Evolutionary conservation across 2,888 invertebrate species (phyloP), one percentile per base, ranked within the genome.

Genomic region (Drosophila quinaria): DNA sequence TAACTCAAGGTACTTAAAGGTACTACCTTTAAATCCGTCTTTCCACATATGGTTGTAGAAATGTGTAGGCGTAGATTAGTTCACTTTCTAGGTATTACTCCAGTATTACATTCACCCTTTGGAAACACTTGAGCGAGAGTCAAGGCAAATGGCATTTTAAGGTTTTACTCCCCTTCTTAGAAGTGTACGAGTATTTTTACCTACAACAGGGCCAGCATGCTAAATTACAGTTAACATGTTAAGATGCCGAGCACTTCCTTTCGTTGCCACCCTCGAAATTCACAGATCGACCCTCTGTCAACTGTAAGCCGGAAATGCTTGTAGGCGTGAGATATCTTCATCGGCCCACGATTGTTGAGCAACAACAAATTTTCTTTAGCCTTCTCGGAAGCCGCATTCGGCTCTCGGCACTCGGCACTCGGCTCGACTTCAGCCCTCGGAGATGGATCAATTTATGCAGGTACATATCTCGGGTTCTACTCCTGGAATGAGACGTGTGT

Each of bases 281-380:
- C 31, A 2, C 10, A 50, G 11, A 39, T 22, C n/a, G 42, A 42
- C 61, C 55, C 74, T 54, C 52, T 65, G 60, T 65, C 61, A 66
- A 15, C 47, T 19, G 71, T 74, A 88, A 86, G 90, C 85, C 90
- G 85, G 85, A 86, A 86, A 89, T 83, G 75, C 80, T 82, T 75
- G 88, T 86, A 86, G 85, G 85, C 85, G 85, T 86, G 85, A 88
- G 90, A 86, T 89, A 89, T 86, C 85, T 86, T 86, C 78, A 89
- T 82, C 72, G 64, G 64, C 60, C 55, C 49, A 49, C 49, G 46
- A 50, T 37, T 51, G 31, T 44, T 44, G 44, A 8, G 22, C 42
- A 52, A 47, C 70, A 46, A 37, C 47, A 55, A 5, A 5, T 49
- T 79, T 41, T 64, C 52, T 50, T 50, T 37, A 33, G 39, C 29